These are phyloP conservation scores for Cosmorhoe ocellata DNA, from an alignment of 2,888 invertebrate species.

Conservation along the genomic window DNA sequence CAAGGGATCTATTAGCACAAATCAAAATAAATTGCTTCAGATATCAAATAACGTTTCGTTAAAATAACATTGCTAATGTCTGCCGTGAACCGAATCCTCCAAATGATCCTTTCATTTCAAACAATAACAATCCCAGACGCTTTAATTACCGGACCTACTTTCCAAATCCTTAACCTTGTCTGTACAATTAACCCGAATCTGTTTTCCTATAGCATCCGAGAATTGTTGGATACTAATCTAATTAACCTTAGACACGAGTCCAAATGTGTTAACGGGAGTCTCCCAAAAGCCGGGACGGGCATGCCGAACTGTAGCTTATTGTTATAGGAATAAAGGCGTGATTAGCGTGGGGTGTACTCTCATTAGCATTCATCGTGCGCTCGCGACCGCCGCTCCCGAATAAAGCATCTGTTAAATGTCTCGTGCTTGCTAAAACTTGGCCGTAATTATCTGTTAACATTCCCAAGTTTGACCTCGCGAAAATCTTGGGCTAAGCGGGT, in stretches of 20 bases:
- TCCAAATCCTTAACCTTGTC: conserved; percentile 24
- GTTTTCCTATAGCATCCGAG: conserved; percentile 62
- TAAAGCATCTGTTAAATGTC: conserved; percentile 83
- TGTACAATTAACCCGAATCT: conserved; percentile 43
- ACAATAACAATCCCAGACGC: conserved; percentile 21
- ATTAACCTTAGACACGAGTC: conserved; percentile 80
- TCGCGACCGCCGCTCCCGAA: conserved; percentile 77
- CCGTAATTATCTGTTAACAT: conserved; percentile 82
- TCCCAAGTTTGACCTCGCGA: conserved; percentile 80
- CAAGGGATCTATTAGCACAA: neutral
- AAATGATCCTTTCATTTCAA: conserved; percentile 12
- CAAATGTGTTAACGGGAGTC: conserved; percentile 78
- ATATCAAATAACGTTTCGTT: conserved; percentile 7
- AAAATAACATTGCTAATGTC: conserved; percentile 8
- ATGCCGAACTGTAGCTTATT: conserved; percentile 53
- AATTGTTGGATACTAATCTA: conserved; percentile 76
- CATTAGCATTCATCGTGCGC: conserved; percentile 81
- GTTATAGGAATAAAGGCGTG: conserved; percentile 47
- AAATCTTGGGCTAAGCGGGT: conserved; percentile 70
- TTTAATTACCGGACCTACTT: conserved; percentile 19
- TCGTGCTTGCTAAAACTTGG: conserved; percentile 79
- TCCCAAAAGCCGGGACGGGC: conserved; percentile 55
- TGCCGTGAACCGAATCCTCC: conserved; percentile 2
- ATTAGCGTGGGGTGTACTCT: conserved; percentile 54
- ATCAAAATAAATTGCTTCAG: conserved; percentile 10